Evolutionary conservation across 2,113 vertebrate species (phyloP).

Genomic region (Vulpes lagopus): DNA sequence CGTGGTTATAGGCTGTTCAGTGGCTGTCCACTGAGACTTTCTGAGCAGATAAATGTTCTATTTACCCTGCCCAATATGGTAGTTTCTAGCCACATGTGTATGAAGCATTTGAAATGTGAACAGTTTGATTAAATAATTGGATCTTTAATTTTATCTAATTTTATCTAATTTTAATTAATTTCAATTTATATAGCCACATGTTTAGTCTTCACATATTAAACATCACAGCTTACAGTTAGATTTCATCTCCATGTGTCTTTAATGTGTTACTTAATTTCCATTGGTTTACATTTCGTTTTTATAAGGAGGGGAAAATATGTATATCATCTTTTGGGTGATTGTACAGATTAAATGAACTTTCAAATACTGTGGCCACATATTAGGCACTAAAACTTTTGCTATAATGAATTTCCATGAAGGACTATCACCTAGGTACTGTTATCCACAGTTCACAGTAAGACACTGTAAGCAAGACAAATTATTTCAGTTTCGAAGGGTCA

Average conservation of each 20-base stretch:
- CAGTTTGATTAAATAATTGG: neutral
- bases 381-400: neutral
- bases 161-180: neutral
- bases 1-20: neutral
- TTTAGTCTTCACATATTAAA: neutral
- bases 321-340: neutral
- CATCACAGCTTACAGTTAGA: neutral
- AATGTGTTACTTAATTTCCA: neutral
- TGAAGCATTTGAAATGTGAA: neutral
- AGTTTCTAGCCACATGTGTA: neutral
- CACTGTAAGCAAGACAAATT: neutral
- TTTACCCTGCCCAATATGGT: neutral
- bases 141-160: conserved; percentile 20
- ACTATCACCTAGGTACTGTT: neutral
- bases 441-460: neutral
- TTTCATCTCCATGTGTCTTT: neutral
- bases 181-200: neutral
- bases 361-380: neutral
- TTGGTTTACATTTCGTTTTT: neutral
- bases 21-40: neutral
- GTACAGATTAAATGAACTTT: neutral
- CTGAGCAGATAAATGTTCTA: neutral
- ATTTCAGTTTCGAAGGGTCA: neutral
- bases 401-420: neutral
- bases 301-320: neutral